Percentiles rank a stretch among this genome's conserved stretches.
These are phyloP conservation scores for Struthio camelus DNA, from an alignment of 2,113 vertebrate genomes.

Conservation along the genomic window DNA sequence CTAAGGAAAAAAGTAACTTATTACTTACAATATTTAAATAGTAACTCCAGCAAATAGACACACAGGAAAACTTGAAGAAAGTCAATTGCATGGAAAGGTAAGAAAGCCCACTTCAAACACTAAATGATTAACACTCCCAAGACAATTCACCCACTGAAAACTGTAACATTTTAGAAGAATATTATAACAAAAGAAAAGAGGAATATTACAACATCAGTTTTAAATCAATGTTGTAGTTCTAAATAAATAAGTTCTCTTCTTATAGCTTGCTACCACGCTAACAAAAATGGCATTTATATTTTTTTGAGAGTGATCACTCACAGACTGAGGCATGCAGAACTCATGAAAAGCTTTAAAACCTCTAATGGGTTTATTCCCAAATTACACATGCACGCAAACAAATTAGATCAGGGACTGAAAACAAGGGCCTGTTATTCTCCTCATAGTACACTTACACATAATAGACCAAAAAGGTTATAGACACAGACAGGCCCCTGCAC, in stretches of 20 bases:
- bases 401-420: neutral
- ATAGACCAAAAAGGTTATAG: neutral
- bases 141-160: neutral
- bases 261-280: neutral
- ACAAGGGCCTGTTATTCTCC: neutral
- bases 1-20: neutral
- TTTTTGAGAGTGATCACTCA: neutral
- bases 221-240: rapidly evolving
- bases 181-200: neutral
- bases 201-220: neutral
- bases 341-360: neutral
- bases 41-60: neutral
- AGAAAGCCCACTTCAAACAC: neutral
- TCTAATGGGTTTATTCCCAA: neutral
- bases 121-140: neutral
- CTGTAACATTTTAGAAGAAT: rapidly evolving
- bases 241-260: neutral
- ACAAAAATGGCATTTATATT: neutral
- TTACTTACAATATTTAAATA: neutral
- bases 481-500: neutral
- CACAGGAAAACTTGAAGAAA: neutral
- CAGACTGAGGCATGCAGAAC: neutral
- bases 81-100: neutral
- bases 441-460: neutral
- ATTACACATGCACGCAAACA: neutral